Evolutionary conservation across 2,113 vertebrate species (phyloP), one percentile per base, ranked within the genome.

Genomic region (Genyomyrus donnyi): DNA sequence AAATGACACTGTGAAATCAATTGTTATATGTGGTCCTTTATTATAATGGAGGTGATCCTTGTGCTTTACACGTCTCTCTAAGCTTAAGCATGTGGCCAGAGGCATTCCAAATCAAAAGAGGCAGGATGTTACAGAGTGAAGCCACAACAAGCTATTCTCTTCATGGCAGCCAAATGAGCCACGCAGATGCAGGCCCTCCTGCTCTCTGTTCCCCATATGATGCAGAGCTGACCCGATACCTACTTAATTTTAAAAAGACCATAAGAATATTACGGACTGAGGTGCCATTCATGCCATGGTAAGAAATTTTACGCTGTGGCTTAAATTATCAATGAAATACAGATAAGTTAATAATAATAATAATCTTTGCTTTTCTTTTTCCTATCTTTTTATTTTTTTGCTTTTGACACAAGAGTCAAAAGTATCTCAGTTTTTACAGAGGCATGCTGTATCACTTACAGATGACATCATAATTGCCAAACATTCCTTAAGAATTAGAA

Each of bases 401-500:
- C 5, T 45, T 83, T 83, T 85, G 21, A 84, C 49, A 88, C 24
- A 91, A 91, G 19, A 77, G 13, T 92, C 62, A 66, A 66, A 66
- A 66, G n/a, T 31, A 70, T 70, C 10, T 90, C 77, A 90, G 46
- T 87, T 93, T 94, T 94, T 89, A 91, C 56, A 90, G 91, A 70
- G 87, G 88, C 91, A 62, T 90, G 91, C 91, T 94, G 90, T 92
- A 93, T 93, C 77, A 89, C 85, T 91, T 35, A 70, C 88, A 91
- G 90, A 95, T 93, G 91, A 91, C 70, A 93, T 91, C 86, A 53
- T 92, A 91, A 93, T 91, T 93, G 92, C 89, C 88, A 85, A 91
- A 93, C 92, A 95, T 95, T 95, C 93, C 93, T 94, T 45, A 92
- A 90, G 91, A 92, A 93, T 96, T 94, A 95, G 92, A 92, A 92